Evolutionary conservation across 2,888 invertebrate genomes (phyloP).

Genomic region (Holacanthella duospinosa): DNA sequence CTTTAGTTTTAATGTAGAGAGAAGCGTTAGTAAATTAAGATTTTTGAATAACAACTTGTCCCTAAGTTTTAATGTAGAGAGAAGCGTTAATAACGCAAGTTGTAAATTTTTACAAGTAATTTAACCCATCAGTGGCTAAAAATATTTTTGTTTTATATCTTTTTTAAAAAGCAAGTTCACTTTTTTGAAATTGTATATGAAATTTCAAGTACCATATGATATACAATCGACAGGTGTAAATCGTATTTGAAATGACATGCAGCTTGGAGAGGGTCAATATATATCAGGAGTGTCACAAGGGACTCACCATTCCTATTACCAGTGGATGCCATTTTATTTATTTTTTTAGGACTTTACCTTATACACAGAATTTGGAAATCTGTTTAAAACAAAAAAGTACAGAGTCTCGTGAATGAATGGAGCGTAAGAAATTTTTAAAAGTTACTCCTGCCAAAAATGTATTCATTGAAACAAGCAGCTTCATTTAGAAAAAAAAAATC

Average conservation of each 20-base stretch:
- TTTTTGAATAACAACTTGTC: no score
- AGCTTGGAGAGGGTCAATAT: conserved; percentile 24
- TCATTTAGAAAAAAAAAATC: background rate
- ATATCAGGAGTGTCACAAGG: conserved; percentile 22
- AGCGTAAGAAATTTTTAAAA: background rate
- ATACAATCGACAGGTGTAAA: background rate
- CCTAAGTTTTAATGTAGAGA: no score
- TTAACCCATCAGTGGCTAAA: no score
- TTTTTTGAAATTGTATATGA: background rate
- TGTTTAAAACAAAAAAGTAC: background rate
- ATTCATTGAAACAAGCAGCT: no score
- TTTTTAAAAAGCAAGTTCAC: background rate
- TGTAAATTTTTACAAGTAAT: background rate
- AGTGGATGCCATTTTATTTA: conserved; percentile 30
- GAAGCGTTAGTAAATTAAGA: no score
- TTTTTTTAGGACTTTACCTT: conserved; percentile 14
- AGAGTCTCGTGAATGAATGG: background rate
- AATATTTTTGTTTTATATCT: background rate
- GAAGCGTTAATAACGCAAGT: background rate
- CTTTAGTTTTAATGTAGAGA: no score
- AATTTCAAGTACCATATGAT: conserved; percentile 23
- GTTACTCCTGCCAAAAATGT: no score
- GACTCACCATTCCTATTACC: conserved; percentile 31
- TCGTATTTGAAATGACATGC: conserved; percentile 1
- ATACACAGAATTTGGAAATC: conserved; percentile 10